Evolutionary conservation across 2,888 invertebrate species (phyloP).

Genomic region (Polydrusus cervinus): DNA sequence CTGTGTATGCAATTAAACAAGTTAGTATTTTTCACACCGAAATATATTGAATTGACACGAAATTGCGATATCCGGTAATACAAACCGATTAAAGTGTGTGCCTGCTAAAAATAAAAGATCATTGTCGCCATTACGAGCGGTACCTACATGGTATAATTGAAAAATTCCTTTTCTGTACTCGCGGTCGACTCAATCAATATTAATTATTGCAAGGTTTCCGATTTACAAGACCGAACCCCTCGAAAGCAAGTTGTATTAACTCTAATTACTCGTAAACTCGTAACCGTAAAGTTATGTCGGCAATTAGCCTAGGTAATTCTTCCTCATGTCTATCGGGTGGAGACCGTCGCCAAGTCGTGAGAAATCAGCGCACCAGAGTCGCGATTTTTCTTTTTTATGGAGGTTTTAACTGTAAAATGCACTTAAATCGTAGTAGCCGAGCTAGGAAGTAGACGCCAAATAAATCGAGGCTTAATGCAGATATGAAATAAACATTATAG

Average conservation of each 20-base stretch:
- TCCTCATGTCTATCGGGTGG: constrained; percentile 39
- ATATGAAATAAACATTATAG: background rate
- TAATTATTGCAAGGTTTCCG: constrained; percentile 27
- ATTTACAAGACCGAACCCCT: constrained; percentile 38
- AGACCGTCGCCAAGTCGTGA: constrained; percentile 42
- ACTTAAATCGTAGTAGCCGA: background rate
- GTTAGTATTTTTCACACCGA: background rate
- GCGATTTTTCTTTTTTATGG: background rate
- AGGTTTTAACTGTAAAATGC: constrained; percentile 26
- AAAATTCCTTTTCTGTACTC: constrained; percentile 30
- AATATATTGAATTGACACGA: background rate
- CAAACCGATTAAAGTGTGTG: constrained; percentile 4
- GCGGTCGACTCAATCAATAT: constrained; percentile 21
- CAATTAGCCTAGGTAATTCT: constrained; percentile 40
- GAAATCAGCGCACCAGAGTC: constrained; percentile 29
- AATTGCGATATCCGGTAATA: constrained; percentile 4
- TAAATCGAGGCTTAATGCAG: background rate
- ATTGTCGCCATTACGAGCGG: constrained; percentile 21
- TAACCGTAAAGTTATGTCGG: constrained; percentile 39
- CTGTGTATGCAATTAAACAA: no score
- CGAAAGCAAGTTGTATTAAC: constrained; percentile 29
- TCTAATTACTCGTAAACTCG: constrained; percentile 35
- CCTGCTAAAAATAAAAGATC: constrained; percentile 14
- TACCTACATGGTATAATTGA: constrained; percentile 34
- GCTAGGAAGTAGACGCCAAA: constrained; percentile 16